A percentile compares a stretch with the other conserved stretches of the same genome.
phyloP scores from a whole-genome alignment of 1,140 invertebrate genomes.

The Cydia splendana region DNA sequence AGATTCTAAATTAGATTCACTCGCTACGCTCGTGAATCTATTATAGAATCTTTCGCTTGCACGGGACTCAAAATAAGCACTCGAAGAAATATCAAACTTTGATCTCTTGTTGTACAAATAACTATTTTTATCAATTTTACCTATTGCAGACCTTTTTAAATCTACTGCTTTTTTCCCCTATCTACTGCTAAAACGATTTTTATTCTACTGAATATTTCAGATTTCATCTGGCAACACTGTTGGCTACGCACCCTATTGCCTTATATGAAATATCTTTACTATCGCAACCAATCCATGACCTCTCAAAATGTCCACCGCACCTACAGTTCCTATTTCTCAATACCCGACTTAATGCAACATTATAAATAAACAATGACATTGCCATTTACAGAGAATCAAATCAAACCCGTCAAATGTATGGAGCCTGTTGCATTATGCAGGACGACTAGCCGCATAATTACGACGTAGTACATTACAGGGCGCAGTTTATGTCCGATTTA shows the following conservation, averaged over 20 bases:
- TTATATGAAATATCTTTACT: background rate
- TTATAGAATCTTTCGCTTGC: too few species aligned
- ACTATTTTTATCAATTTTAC: too few species aligned
- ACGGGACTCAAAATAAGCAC: too few species aligned
- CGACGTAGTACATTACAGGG: constrained; percentile 17
- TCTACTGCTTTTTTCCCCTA: too few species aligned
- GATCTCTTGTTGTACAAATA: too few species aligned
- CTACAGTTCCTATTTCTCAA: constrained; percentile 26
- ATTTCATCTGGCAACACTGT: too few species aligned
- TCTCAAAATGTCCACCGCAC: constrained; percentile 11
- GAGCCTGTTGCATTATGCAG: constrained; percentile 32
- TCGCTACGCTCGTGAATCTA: too few species aligned
- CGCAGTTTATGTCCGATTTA: constrained; percentile 19
- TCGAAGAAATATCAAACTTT: too few species aligned
- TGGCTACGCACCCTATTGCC: background rate
- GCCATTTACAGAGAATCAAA: constrained; percentile 27
- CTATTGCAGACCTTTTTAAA: too few species aligned
- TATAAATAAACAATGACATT: constrained; percentile 31
- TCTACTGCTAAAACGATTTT: too few species aligned
- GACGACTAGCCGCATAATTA: constrained; percentile 22
- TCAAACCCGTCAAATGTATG: constrained; percentile 17
- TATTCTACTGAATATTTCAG: too few species aligned
- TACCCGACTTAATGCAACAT: background rate
- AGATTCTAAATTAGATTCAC: too few species aligned
- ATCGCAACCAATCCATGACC: background rate